Evolutionary conservation across 2,888 invertebrate genomes (phyloP), one percentile per base, ranked within the genome.

Genomic region (Apantesis nais): DNA sequence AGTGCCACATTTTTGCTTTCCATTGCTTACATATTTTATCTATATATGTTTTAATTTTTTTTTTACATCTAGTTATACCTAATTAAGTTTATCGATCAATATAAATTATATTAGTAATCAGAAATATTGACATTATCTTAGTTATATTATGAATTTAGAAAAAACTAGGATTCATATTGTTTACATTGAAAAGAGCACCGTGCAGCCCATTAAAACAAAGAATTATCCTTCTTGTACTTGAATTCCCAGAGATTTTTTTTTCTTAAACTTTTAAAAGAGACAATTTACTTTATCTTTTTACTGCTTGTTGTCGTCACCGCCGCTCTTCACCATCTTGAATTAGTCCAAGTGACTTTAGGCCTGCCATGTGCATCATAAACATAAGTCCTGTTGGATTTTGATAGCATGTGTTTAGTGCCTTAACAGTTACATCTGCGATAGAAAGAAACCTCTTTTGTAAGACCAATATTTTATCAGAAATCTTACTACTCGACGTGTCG

Each of bases 331-430:
- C 25, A 55, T 68, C 58, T 7, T 52, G 11, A 4, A 70, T 19
- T 48, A 70, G 34, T 29, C 55, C 48, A 14, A 71, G 62, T 22
- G 71, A 64, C 34, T 65, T 71, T n/a, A 71, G 1, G 11, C 55
- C 67, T n/a, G 60, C 64, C n/a, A 67, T 16, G n/a, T 67, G 61
- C 31, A 64, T 71, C 29, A 39, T 60, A 48, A 71, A 71, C 44
- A 71, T 3, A 60, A 66, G 29, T n/a, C 29, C 44, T 14, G 11
- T 1, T 31, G 70, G 25, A 29, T 66, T 66, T 22, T 16, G 0
- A 22, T 11, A 12, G 29, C 66, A 66, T 7, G 19, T 39, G 29
- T 5, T 9, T 22, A 58, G 2, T 22, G 58, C 14, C 14, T 8
- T 12, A 19, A 66, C 12, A 12, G 65, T 66, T 25, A 66, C 65